phyloP scores from a whole-genome alignment of 2,113 vertebrate genomes.

The Edolisoma coerulescens region DNA sequence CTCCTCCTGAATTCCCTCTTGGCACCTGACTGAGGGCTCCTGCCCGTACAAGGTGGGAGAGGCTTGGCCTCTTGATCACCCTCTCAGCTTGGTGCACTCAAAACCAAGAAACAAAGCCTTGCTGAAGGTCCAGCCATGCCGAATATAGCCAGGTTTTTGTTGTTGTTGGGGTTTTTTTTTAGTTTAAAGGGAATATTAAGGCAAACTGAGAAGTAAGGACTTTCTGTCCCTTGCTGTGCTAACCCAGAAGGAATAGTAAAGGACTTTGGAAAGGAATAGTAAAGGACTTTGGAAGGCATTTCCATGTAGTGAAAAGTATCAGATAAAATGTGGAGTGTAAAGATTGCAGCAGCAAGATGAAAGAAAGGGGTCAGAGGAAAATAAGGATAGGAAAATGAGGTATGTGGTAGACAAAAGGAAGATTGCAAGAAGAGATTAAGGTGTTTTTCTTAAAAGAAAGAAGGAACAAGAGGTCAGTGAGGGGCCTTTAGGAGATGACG shows the following conservation, averaged over 20 bases:
- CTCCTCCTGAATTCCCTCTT: not conserved
- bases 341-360: slow-evolving; percentile 38
- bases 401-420: slow-evolving; percentile 44
- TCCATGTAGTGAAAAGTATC: not conserved
- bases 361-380: slow-evolving; percentile 20
- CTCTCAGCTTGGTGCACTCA: not conserved
- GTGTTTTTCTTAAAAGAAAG: slow-evolving; percentile 55
- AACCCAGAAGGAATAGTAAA: not conserved
- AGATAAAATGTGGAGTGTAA: slow-evolving; percentile 14
- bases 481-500: slow-evolving; percentile 48
- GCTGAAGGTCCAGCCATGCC: not conserved
- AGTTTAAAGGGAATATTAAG: not conserved
- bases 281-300: not conserved
- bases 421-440: slow-evolving; percentile 61
- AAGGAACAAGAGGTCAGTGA: slow-evolving; percentile 57
- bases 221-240: not conserved
- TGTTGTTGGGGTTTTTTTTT: not conserved
- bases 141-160: not conserved
- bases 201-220: not conserved
- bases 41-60: not conserved
- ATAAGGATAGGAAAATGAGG: slow-evolving; percentile 23
- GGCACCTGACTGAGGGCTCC: not conserved
- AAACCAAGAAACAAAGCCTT: not conserved
- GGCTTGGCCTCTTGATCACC: not conserved
- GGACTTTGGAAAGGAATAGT: not conserved